A percentile compares a stretch with the other conserved stretches of the same genome.
phyloP scores from a whole-genome alignment of 1,140 invertebrate genomes.

The Chrysomallon squamiferum region DNA sequence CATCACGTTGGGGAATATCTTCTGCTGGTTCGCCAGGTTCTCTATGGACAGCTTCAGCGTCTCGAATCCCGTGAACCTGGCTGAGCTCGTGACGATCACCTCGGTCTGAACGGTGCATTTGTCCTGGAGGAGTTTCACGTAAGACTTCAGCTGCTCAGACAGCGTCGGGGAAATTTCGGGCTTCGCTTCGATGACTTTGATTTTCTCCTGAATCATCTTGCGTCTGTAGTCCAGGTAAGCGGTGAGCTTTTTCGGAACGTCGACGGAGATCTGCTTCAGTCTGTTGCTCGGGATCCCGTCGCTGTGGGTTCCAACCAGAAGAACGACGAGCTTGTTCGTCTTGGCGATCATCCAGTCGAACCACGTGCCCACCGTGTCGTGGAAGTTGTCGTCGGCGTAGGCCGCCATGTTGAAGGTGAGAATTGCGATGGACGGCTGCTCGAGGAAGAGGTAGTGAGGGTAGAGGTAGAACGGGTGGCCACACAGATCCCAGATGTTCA shows the following conservation, averaged over 20 bases:
- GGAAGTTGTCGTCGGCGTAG: constrained; percentile 42
- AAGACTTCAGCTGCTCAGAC: constrained; percentile 52
- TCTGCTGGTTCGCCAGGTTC: constrained; percentile 36
- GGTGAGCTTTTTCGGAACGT: constrained; percentile 29
- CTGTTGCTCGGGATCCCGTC: constrained; percentile 36
- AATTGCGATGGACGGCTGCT: constrained; percentile 50
- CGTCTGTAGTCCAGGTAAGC: constrained; percentile 24
- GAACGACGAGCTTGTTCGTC: constrained; percentile 49
- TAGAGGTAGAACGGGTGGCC: constrained; percentile 54
- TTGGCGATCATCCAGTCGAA: constrained; percentile 60
- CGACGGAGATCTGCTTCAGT: constrained; percentile 29
- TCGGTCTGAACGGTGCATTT: constrained; percentile 45
- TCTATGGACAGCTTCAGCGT: constrained; percentile 43
- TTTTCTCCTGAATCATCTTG: constrained; percentile 40
- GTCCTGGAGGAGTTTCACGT: constrained; percentile 46
- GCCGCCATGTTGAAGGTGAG: constrained; percentile 57
- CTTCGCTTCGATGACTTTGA: constrained; percentile 44
- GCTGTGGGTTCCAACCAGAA: constrained; percentile 55
- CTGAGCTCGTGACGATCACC: constrained; percentile 48
- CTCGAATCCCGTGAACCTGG: constrained; percentile 43
- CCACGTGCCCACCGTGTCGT: constrained; percentile 52
- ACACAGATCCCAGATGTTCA: constrained; percentile 58
- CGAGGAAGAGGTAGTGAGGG: constrained; percentile 54
- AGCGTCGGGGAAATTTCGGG: constrained; percentile 52
- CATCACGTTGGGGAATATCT: constrained; percentile 53